phyloP scores from a whole-genome alignment of 2,113 vertebrate genomes.

The Carlito syrichta region DNA sequence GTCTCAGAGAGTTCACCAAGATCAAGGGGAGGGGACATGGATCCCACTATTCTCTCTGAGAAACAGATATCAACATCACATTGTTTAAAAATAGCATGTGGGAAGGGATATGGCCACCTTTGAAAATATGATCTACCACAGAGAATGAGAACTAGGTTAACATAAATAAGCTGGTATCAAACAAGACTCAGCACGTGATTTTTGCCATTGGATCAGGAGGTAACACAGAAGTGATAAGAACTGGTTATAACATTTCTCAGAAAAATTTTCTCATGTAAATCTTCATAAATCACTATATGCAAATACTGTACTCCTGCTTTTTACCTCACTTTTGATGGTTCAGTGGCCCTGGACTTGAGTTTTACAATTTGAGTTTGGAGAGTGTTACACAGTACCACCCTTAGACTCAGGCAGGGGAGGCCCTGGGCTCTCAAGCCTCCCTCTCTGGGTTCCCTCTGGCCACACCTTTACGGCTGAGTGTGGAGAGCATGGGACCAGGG shows the following conservation, averaged over 20 bases:
- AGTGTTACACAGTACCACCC: background rate
- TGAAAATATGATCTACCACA: background rate
- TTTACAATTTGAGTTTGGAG: background rate
- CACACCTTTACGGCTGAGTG: background rate
- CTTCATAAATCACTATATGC: background rate
- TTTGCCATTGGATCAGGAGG: background rate
- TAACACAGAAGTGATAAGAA: background rate
- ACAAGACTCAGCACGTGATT: background rate
- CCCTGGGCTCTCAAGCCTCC: background rate
- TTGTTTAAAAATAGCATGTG: background rate
- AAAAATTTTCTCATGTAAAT: background rate
- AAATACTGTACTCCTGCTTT: background rate
- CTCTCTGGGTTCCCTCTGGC: no score
- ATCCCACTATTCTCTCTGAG: background rate
- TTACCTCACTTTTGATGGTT: background rate
- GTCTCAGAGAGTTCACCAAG: background rate
- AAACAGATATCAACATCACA: background rate
- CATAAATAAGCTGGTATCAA: background rate
- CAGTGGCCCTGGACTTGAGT: background rate
- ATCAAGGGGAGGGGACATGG: background rate
- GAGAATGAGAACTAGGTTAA: background rate
- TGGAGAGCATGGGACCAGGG: no score
- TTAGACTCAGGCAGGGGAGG: background rate
- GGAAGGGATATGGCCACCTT: background rate
- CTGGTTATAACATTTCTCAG: background rate